Evolutionary conservation across 2,888 invertebrate genomes (phyloP), one percentile per base, ranked within the genome.

Genomic region (Anticlea derivata): DNA sequence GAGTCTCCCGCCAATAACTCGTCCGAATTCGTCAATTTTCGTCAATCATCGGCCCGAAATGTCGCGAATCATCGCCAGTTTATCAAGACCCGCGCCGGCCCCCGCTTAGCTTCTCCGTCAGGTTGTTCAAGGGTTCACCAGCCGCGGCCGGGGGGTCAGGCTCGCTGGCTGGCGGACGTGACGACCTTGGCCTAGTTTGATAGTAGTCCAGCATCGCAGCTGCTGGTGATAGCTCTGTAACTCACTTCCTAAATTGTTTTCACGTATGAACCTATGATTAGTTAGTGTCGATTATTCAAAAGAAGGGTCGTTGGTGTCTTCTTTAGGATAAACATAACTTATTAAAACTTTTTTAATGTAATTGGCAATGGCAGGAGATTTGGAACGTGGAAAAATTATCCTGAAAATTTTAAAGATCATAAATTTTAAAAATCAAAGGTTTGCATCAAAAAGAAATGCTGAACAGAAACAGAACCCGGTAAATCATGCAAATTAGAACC

Each of bases 121-220:
- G 27, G 44, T 31, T 51, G 37, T 51, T 57, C 59, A 55, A 68
- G 70, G 70, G 70, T 52, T 57, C 50, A 50, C 60, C 63, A 46
- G 63, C 63, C 61, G 60, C 66, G 67, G 67, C 67, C 58, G 59
- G 61, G 70, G 70, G 83, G 73, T 74, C 82, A 70, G 55, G 64
- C 59, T 66, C 30, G 57, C 57, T 76, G 79, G 83, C 59, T 63
- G 57, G 51, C 56, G 62, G 66, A 69, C 71, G 66, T 67, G 64
- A 44, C 63, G 77, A 78, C 87, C 87, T 87, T 87, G 87, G 82
- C 86, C 86, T 65, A 86, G 65, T 78, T 84, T 72, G 83, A 83
- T 85, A 70, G 73, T 67, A 70, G 49, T 65, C 41, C 50, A 46
- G 46, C 46, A 41, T 46, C 63, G 69, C 77, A 71, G 70, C 73